Evolutionary conservation across 35 echinoderm and acorn worm genomes (phyloP).

Genomic region (Apostichopus japonicus): DNA sequence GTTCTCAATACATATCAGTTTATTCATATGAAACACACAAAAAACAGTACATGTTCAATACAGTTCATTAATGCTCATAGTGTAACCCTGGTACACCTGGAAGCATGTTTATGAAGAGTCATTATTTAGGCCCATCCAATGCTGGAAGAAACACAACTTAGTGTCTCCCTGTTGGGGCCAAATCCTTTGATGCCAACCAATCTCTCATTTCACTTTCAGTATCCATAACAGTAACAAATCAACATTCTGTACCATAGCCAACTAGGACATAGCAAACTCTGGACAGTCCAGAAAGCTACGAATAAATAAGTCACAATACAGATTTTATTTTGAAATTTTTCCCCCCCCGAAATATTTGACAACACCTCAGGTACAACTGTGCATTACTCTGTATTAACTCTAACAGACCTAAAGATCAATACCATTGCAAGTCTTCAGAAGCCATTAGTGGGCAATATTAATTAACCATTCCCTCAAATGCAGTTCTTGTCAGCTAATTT

Average conservation of each 20-base stretch:
- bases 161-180: constrained; percentile 7
- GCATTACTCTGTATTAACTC: background rate
- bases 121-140: background rate
- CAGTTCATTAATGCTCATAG: background rate
- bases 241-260: background rate
- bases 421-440: too few relatives aligned
- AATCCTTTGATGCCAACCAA: constrained; percentile 38
- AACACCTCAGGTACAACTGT: background rate
- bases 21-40: background rate
- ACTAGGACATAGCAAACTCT: background rate
- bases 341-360: background rate
- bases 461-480: too few relatives aligned
- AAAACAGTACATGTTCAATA: background rate
- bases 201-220: constrained; percentile 15
- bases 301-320: too few relatives aligned
- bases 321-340: background rate
- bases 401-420: background rate
- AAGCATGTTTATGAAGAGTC: background rate
- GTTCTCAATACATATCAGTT: too few relatives aligned
- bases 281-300: too few relatives aligned
- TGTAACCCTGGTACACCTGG: background rate
- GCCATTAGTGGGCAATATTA: too few relatives aligned
- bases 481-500: too few relatives aligned
- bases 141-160: background rate
- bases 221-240: background rate